Conservation (phyloP, 2,113 vertebrate species). For the Nothocercus nigrocapillus region DNA sequence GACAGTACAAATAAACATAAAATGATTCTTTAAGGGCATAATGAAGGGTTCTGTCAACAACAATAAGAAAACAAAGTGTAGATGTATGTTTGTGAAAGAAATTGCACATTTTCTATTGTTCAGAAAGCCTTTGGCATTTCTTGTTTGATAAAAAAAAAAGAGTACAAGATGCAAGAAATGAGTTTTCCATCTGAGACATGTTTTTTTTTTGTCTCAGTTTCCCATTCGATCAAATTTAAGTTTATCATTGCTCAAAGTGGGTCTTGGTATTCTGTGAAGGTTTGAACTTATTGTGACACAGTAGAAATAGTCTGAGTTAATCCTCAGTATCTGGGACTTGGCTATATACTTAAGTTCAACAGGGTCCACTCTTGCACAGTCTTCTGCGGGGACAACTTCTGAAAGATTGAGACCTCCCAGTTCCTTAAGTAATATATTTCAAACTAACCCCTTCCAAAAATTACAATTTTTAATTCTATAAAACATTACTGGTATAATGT, state of each 20-base stretch:
- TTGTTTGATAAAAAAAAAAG: not conserved
- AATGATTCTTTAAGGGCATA: constrained; percentile 63
- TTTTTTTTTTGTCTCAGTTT: constrained; percentile 21
- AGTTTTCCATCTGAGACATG: not conserved
- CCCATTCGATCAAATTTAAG: not conserved
- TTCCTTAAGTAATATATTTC: not conserved
- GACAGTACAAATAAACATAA: constrained; percentile 64
- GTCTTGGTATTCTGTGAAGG: not conserved
- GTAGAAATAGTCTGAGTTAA: not conserved
- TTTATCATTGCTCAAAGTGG: not conserved
- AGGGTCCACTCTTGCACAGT: not conserved
- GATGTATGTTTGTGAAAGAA: constrained; percentile 32
- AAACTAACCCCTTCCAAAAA: constrained; percentile 3
- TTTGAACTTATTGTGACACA: constrained; percentile 24
- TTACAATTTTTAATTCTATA: constrained; percentile 18
- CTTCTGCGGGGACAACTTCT: not conserved
- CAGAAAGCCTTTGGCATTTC: not conserved
- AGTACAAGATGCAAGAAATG: constrained; percentile 26
- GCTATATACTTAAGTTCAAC: not conserved
- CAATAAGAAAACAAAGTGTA: constrained; percentile 34
- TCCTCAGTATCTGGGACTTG: not conserved
- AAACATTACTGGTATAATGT: not conserved
- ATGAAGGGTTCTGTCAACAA: constrained; percentile 58
- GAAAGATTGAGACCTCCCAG: not conserved
- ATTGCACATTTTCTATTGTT: constrained; percentile 6